A percentile compares a stretch with the other conserved stretches of the same genome.
Conservation (phyloP, 2,888 invertebrate genomes). For the Esperia sulphurella region DNA sequence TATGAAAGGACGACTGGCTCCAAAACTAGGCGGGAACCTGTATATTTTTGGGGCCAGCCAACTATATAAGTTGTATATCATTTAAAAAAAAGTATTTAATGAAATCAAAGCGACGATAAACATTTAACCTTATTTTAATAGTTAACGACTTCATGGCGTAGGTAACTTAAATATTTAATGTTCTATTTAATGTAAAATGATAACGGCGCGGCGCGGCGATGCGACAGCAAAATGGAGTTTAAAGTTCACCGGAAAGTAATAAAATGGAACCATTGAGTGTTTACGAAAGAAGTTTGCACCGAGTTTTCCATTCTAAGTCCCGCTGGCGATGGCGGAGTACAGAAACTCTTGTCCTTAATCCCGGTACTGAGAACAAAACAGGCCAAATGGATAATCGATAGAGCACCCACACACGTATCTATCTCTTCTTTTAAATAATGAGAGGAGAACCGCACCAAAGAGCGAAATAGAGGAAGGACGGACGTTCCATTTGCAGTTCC, state of each 20-base stretch:
- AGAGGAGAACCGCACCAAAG: conserved; percentile 17
- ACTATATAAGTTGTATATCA: too few species aligned
- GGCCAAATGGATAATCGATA: conserved; percentile 52
- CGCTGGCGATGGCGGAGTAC: conserved; percentile 7
- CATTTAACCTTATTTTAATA: too few species aligned
- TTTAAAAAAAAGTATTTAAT: too few species aligned
- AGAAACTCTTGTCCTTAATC: conserved; percentile 27
- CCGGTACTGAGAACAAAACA: conserved; percentile 32
- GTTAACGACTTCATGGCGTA: too few species aligned
- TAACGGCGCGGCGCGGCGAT: background rate
- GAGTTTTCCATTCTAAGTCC: conserved; percentile 4
- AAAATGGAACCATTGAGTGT: conserved; percentile 9
- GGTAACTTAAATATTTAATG: background rate
- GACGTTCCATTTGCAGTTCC: background rate
- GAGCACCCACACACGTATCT: conserved; percentile 36
- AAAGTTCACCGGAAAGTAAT: background rate
- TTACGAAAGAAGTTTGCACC: conserved; percentile 30
- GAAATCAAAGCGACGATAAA: too few species aligned
- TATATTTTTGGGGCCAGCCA: too few species aligned
- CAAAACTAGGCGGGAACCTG: too few species aligned
- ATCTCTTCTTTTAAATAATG: conserved; percentile 45
- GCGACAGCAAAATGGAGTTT: background rate
- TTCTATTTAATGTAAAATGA: background rate
- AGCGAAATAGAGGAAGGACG: conserved; percentile 18
- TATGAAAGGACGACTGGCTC: too few species aligned